A percentile compares a stretch with the other conserved stretches of the same genome.
Evolutionary conservation across 2,797 vertebrate species (phyloP).

Genomic region (Botia almorhae): DNA sequence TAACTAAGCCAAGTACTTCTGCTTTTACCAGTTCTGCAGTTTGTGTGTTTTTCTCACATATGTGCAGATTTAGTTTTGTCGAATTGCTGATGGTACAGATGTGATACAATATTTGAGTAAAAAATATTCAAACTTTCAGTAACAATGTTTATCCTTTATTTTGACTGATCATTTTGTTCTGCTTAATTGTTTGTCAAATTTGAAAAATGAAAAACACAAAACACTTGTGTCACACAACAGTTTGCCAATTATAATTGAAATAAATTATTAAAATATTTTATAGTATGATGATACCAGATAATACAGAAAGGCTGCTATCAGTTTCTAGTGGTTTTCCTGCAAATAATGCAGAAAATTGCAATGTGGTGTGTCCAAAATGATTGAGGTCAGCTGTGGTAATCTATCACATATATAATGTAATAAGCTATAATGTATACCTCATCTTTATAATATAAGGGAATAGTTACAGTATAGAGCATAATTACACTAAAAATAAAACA

Average conservation of each 20-base stretch:
- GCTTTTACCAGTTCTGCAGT: not conserved
- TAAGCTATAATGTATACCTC: slow-evolving; percentile 10
- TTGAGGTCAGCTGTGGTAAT: not conserved
- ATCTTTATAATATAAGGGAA: slow-evolving; percentile 13
- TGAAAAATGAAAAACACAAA: no score
- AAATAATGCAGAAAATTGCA: not conserved
- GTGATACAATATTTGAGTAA: not conserved
- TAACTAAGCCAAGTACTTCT: not conserved
- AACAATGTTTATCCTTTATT: no score
- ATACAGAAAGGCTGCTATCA: not conserved
- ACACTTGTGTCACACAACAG: no score
- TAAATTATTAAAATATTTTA: no score
- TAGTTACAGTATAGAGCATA: not conserved
- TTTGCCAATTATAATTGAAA: no score
- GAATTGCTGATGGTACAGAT: not conserved
- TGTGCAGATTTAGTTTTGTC: not conserved
- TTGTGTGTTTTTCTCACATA: not conserved
- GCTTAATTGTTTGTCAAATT: no score
- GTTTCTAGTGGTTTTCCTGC: not conserved
- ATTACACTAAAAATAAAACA: not conserved
- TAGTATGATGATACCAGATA: not conserved
- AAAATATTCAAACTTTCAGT: not conserved
- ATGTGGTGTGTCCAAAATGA: not conserved
- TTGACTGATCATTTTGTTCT: no score
- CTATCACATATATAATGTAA: not conserved